Percentiles rank a stretch among this genome's conserved stretches.
These are phyloP conservation scores for Onthophagus taurus DNA, from an alignment of 1,140 invertebrate species.

Conservation along the genomic window DNA sequence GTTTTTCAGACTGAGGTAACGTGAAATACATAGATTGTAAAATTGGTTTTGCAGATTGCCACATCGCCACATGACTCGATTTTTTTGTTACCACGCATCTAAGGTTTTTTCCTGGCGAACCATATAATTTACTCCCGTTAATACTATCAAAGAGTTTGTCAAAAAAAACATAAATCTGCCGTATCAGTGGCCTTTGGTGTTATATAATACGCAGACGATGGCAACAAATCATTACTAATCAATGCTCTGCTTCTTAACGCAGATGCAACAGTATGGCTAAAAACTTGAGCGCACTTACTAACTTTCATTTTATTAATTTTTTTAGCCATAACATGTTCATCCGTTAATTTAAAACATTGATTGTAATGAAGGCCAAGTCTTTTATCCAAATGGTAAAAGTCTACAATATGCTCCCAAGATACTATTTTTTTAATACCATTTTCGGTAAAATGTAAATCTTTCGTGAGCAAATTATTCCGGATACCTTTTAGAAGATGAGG, in stretches of 20 bases:
- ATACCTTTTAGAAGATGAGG: constrained; percentile 11
- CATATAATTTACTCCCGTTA: constrained; percentile 6
- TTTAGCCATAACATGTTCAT: constrained; percentile 11
- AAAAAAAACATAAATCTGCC: constrained; percentile 17
- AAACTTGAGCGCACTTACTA: constrained; percentile 9
- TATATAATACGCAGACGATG: not conserved
- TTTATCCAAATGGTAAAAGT: constrained; percentile 11
- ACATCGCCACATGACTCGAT: constrained; percentile 9
- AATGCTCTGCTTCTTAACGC: constrained; percentile 1
- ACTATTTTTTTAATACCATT: constrained; percentile 13
- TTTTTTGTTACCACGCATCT: constrained; percentile 11
- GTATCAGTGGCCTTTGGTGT: constrained; percentile 13
- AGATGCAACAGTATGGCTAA: constrained; percentile 9
- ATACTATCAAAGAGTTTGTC: constrained; percentile 15
- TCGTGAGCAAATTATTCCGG: constrained; percentile 14
- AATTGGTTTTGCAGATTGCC: constrained; percentile 11
- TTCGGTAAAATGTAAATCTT: constrained; percentile 15
- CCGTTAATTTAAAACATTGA: constrained; percentile 13
- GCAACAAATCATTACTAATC: not conserved
- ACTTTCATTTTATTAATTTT: constrained; percentile 13
- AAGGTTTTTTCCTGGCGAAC: constrained; percentile 11
- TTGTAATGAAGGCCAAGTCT: constrained; percentile 3
- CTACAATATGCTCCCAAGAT: constrained; percentile 15
- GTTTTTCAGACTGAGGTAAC: not conserved
- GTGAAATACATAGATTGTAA: constrained; percentile 12